phyloP scores from a whole-genome alignment of 2,113 vertebrate genomes.

The Lagopus leucura region DNA sequence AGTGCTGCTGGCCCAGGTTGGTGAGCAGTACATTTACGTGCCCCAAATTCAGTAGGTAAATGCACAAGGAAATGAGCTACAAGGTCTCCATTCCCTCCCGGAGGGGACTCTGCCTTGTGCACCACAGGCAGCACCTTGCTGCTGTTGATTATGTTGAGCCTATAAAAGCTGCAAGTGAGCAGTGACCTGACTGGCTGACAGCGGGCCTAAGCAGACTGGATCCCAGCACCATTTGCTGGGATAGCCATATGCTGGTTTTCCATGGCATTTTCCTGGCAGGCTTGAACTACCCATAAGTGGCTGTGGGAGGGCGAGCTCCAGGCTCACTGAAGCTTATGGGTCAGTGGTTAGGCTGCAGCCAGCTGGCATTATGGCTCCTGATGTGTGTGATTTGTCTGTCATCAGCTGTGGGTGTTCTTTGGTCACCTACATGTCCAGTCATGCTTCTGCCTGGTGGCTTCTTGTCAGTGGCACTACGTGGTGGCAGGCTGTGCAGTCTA shows the following conservation, averaged over 20 bases:
- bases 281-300: not conserved
- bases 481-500: not conserved
- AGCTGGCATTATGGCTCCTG: not conserved
- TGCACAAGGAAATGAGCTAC: rapidly evolving
- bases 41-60: not conserved
- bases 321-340: not conserved
- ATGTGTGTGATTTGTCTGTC: not conserved
- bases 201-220: rapidly evolving
- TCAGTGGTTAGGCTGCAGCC: not conserved
- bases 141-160: not conserved
- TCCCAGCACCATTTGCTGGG: not conserved
- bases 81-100: not conserved
- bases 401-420: not conserved
- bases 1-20: rapidly evolving
- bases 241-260: not conserved
- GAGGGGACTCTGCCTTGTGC: not conserved
- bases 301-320: not conserved
- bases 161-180: not conserved
- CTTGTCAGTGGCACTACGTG: not conserved
- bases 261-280: not conserved
- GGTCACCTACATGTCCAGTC: not conserved
- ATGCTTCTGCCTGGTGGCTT: not conserved
- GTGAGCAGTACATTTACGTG: rapidly evolving
- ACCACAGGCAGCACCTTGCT: rapidly evolving
- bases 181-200: not conserved